Percentiles rank a stretch among this genome's conserved stretches.
phyloP scores from a whole-genome alignment of 2,797 vertebrate species.

The Sebastes oblongus region DNA sequence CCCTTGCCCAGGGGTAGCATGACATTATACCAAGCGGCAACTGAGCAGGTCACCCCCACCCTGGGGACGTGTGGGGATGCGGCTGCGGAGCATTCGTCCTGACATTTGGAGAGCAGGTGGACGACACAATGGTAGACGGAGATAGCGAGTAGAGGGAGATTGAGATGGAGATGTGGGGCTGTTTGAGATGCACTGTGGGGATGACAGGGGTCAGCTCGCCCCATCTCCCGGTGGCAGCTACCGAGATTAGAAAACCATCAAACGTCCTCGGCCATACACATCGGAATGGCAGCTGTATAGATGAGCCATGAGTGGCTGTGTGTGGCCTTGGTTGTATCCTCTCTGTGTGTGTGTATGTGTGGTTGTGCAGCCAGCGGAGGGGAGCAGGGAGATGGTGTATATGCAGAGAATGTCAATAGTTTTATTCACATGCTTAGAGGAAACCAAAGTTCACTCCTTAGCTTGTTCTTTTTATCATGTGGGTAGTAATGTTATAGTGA shows the following conservation, averaged over 20 bases:
- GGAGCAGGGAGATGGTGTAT: slow-evolving; percentile 20
- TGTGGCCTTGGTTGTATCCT: slow-evolving; percentile 61
- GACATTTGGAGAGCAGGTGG: slow-evolving; percentile 78
- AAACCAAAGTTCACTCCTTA: slow-evolving; percentile 38
- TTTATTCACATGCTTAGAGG: slow-evolving; percentile 37
- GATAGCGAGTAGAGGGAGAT: slow-evolving; percentile 60
- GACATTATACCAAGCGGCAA: slow-evolving; percentile 61
- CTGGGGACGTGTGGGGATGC: slow-evolving; percentile 42
- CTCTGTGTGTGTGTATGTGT: slow-evolving; percentile 31
- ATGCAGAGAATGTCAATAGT: slow-evolving; percentile 58
- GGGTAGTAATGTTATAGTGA: background rate
- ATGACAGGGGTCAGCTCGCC: slow-evolving; percentile 76
- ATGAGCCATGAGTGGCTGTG: slow-evolving; percentile 66
- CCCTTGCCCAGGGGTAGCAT: slow-evolving; percentile 58
- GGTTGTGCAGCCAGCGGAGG: slow-evolving; percentile 23
- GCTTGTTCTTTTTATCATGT: slow-evolving; percentile 17
- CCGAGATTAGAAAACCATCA: slow-evolving; percentile 82
- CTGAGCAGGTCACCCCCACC: slow-evolving; percentile 60
- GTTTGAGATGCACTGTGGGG: slow-evolving; percentile 75
- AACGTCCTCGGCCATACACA: slow-evolving; percentile 71
- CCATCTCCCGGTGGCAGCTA: slow-evolving; percentile 76
- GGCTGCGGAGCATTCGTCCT: slow-evolving; percentile 58
- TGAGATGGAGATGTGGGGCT: slow-evolving; percentile 77
- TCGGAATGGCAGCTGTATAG: slow-evolving; percentile 79
- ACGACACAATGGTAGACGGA: slow-evolving; percentile 64